These are phyloP conservation scores for Sorex araneus DNA, from an alignment of 2,113 vertebrate species.

Conservation along the genomic window DNA sequence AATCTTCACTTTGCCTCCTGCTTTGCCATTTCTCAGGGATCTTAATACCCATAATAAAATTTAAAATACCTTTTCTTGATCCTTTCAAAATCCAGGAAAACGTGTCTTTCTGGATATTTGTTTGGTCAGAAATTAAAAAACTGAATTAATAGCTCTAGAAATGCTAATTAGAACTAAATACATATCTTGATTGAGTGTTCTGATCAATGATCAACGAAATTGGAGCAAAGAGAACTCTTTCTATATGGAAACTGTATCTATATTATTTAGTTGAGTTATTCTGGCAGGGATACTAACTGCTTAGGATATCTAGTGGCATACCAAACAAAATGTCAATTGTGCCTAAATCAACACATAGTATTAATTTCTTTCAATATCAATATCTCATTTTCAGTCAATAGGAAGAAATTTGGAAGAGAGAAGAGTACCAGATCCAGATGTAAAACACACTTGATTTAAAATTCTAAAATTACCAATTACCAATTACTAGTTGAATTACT, in stretches of 20 bases:
- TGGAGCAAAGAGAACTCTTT: not conserved
- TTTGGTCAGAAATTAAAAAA: slow-evolving; percentile 67
- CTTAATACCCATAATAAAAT: slow-evolving; percentile 12
- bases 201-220: slow-evolving; percentile 57
- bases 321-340: not conserved
- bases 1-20: not conserved
- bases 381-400: not conserved
- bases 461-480: not conserved
- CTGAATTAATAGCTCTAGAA: not conserved
- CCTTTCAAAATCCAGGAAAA: slow-evolving; percentile 77
- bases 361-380: not conserved
- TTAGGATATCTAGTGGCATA: not conserved
- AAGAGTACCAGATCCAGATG: not conserved
- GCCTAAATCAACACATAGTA: not conserved
- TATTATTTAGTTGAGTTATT: not conserved
- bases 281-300: not conserved
- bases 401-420: not conserved
- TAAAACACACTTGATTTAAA: not conserved
- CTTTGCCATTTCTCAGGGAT: slow-evolving; percentile 35
- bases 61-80: slow-evolving; percentile 67
- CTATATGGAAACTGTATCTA: not conserved
- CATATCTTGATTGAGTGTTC: slow-evolving; percentile 65
- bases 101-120: slow-evolving; percentile 75
- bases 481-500: not conserved
- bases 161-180: slow-evolving; percentile 81